A percentile compares a stretch with the other conserved stretches of the same genome.
Evolutionary conservation across 2,888 invertebrate genomes (phyloP).

Genomic region (Rhingia campestris): DNA sequence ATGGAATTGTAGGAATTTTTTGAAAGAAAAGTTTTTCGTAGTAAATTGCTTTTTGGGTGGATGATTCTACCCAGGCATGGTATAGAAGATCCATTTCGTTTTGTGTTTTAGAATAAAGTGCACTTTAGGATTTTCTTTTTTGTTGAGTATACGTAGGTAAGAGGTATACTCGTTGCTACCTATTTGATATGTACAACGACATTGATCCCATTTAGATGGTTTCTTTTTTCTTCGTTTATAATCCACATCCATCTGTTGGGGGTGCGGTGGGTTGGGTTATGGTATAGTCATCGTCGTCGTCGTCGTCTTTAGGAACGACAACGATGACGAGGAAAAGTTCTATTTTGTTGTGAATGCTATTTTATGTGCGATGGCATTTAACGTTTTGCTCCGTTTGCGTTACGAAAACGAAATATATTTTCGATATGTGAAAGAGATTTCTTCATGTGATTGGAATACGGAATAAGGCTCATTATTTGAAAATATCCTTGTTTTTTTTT

Average conservation of each 20-base stretch:
- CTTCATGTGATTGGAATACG: conserved; percentile 74
- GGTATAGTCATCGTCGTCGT: background rate
- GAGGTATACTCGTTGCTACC: conserved; percentile 56
- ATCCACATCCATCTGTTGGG: conserved; percentile 62
- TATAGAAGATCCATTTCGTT: conserved; percentile 68
- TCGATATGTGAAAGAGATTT: conserved; percentile 73
- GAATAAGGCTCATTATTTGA: conserved; percentile 74
- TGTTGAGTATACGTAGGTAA: conserved; percentile 37
- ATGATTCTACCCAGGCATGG: background rate
- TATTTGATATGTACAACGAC: conserved; percentile 74
- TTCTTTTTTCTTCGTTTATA: conserved; percentile 49
- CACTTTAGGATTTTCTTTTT: conserved; percentile 60
- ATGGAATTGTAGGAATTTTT: conserved; percentile 47
- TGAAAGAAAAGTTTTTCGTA: conserved; percentile 52
- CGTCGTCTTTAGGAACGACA: conserved; percentile 5
- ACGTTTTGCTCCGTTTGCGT: conserved; percentile 71
- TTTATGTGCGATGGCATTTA: conserved; percentile 73
- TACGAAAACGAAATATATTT: conserved; percentile 62
- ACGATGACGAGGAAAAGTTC: conserved; percentile 56
- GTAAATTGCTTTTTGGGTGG: conserved; percentile 61
- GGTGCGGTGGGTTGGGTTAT: conserved; percentile 43
- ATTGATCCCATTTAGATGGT: conserved; percentile 73
- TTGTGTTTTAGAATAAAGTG: conserved; percentile 74
- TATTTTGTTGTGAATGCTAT: conserved; percentile 70
- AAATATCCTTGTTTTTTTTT: conserved; percentile 66